Conservation (phyloP, 2,113 vertebrate genomes). For the Clarias gariepinus region DNA sequence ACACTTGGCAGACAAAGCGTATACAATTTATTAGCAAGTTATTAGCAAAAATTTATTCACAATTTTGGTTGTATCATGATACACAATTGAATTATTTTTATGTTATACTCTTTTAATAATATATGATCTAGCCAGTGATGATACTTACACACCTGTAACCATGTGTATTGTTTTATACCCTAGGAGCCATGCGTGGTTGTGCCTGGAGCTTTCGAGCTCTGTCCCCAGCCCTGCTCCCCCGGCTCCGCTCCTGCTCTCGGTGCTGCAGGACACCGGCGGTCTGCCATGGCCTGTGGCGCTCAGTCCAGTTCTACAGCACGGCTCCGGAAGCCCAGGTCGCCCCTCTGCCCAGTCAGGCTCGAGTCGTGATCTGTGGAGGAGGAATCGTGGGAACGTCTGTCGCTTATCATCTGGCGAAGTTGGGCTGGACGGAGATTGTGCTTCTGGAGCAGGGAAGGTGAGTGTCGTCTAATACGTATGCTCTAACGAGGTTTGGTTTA, state of each 20-base stretch:
- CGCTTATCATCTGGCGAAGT: constrained; percentile 92
- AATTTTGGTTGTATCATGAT: no score
- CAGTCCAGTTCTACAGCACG: constrained; percentile 53
- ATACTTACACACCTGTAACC: neutral
- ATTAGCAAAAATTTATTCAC: no score
- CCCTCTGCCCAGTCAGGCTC: constrained; percentile 81
- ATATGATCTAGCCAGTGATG: no score
- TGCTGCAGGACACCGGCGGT: constrained; percentile 59
- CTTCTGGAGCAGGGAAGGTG: constrained; percentile 97
- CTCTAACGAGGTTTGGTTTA: neutral
- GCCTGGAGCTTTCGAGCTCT: constrained; percentile 67
- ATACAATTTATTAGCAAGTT: no score
- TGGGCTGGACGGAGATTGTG: constrained; percentile 92
- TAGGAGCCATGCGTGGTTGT: constrained; percentile 73
- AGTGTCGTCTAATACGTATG: constrained; percentile 45
- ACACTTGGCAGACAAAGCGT: no score
- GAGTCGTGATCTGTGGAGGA: constrained; percentile 94
- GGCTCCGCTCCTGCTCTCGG: constrained; percentile 66
- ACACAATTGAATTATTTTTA: no score
- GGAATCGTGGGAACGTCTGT: constrained; percentile 92
- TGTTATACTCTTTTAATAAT: no score
- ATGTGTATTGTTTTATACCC: neutral
- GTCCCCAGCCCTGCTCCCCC: constrained; percentile 74
- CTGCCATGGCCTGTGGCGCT: constrained; percentile 63
- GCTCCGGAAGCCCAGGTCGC: constrained; percentile 61